Base-by-base conservation (phyloP, 1,140 invertebrate species). In the Drosophila mayri region DNA sequence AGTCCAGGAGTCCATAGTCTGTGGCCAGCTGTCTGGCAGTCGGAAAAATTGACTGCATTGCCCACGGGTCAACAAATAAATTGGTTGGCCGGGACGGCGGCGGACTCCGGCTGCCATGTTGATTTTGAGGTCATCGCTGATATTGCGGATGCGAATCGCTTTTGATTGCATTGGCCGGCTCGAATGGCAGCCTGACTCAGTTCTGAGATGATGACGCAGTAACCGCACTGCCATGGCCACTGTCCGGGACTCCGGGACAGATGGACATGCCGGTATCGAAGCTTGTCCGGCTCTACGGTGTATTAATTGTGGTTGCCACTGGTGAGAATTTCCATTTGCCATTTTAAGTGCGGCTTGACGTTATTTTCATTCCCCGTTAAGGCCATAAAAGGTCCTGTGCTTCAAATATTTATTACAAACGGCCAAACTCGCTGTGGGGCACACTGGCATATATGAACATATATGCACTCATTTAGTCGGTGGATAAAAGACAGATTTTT, bases 41-140 rank as follows among this genome's bases (percentile, higher is more conserved):
- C 63, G 72, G 78, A 85, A 90, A 90, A 90, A 90, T 90, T 90
- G 86, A 90, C 85, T 90, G 85, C 85, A 90, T 90, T 90, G 85
- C 85, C 85, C 81, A 90, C 85, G 86, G 85, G 85, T 88, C 85
- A 90, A 85, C 85, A 88, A 88, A 90, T 90, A 88, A 88, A 88
- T 88, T 88, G 85, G 85, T 76, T 88, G 74, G 32, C 77, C 67
- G 50, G 50, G 52, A 32, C 49, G 61, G 47, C 25, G 47, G 47
- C 25, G 47, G 28, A 49, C 47, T 49, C 32, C 59, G 49, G 28
- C 73, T 76, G 74, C 84, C 81, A 85, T 90, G 86, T 90, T 90
- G 85, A 90, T 90, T 90, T 90, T 90, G 86, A 90, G 85, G 85
- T 90, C 85, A 90, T 90, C 85, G 85, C 66, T 84, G 85, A 88